These are phyloP conservation scores for Zaprionus vittiger DNA, from an alignment of 1,140 invertebrate genomes.

Conservation along the genomic window DNA sequence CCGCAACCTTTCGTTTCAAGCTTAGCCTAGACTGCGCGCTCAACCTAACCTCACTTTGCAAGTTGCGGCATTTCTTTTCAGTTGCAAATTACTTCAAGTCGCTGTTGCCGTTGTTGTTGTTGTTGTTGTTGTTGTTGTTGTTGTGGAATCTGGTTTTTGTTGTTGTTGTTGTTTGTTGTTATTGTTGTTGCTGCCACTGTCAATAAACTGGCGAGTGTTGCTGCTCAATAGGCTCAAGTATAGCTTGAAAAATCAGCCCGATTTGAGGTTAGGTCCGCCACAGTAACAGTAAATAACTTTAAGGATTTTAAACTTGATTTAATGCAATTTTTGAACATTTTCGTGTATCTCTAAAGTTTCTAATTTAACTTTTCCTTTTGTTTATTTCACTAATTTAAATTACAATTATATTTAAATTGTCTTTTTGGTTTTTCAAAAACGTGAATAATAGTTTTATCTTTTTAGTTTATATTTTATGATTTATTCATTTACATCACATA, in stretches of 20 bases:
- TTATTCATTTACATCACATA: background rate
- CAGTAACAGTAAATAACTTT: background rate
- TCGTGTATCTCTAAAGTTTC: background rate
- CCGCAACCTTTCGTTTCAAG: background rate
- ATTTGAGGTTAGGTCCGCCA: conserved; percentile 11
- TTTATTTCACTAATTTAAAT: background rate
- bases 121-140: conserved; percentile 32
- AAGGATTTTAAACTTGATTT: background rate
- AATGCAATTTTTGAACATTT: background rate
- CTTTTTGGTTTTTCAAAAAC: background rate
- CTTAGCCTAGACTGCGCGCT: conserved; percentile 5
- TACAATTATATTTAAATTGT: background rate
- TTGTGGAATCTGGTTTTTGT: conserved; percentile 62
- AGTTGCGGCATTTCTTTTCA: conserved; percentile 69
- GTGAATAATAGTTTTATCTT: background rate
- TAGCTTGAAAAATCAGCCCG: conserved; percentile 7
- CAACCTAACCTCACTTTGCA: conserved; percentile 33
- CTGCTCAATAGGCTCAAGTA: conserved; percentile 22
- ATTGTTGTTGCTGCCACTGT: conserved; percentile 45
- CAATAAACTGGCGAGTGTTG: conserved; percentile 65
- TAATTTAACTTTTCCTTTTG: background rate
- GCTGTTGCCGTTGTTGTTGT: conserved; percentile 27
- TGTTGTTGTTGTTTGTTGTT: conserved; percentile 20
- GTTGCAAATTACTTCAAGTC: conserved; percentile 78
- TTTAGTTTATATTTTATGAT: background rate